A percentile compares a stretch with the other conserved stretches of the same genome.
These are phyloP conservation scores for Varecia variegata DNA, from an alignment of 2,797 vertebrate genomes.

Conservation along the genomic window DNA sequence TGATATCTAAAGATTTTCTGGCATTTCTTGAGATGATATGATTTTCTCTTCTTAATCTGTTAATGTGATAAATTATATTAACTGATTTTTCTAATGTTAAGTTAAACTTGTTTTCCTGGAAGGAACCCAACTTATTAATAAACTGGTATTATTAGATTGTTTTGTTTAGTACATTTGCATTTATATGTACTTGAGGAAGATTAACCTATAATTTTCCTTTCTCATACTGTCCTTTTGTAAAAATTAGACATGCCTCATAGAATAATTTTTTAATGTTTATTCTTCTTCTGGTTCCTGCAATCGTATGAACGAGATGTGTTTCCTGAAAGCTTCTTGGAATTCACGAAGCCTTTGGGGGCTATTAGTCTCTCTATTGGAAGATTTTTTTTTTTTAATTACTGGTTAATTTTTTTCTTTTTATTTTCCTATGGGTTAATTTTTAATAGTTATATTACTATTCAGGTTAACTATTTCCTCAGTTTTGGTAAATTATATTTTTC, in stretches of 20 bases:
- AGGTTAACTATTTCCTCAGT: not conserved
- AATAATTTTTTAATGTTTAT: not conserved
- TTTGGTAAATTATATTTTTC: not conserved
- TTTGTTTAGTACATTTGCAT: not conserved
- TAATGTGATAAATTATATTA: not conserved
- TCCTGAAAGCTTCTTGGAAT: not conserved
- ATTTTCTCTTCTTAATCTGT: not conserved
- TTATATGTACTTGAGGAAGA: not conserved
- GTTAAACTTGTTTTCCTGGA: not conserved
- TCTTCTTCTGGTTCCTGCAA: not conserved
- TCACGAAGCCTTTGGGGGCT: not conserved
- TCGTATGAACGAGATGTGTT: not conserved
- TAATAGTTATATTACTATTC: not conserved
- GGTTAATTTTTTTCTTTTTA: not conserved
- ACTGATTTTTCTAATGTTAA: not conserved
- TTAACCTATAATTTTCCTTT: not conserved
- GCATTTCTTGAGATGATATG: not conserved
- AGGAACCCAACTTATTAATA: not conserved
- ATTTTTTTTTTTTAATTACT: not conserved
- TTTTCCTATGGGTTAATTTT: not conserved
- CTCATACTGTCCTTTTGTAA: not conserved
- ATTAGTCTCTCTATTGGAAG: not conserved
- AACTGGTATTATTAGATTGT: not conserved
- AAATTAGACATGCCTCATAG: not conserved
- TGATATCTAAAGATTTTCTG: not conserved